Evolutionary conservation across 2,888 invertebrate genomes (phyloP), one percentile per base, ranked within the genome.

Genomic region (Platycnemis pennipes): DNA sequence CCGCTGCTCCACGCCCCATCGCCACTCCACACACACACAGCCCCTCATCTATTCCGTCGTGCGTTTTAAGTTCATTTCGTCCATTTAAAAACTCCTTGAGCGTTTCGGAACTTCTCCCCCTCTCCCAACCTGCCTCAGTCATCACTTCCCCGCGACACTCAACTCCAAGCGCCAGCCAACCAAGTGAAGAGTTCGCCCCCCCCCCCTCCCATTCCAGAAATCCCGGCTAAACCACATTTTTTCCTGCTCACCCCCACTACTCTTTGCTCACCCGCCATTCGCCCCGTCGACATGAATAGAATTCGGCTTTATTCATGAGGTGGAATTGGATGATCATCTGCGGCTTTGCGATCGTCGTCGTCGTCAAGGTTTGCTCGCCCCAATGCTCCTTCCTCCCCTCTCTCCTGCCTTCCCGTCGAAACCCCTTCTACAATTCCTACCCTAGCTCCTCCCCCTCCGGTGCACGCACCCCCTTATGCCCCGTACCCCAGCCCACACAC

Each of bases 271-370:
- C 37, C 37, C 77, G 11, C 63, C 5, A 5, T 0, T 11, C 31
- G 8, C 37, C 37, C 31, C 26, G 63, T 7, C 69, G 69, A 77
- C 37, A 37, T 37, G 77, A 77, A 77, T 77, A 77, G 77, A 77
- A 77, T 77, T 26, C 77, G 77, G 26, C 77, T 77, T 77, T 77
- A 77, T 77, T 77, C 77, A 77, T 77, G 77, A 77, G 77, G 31
- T 37, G 77, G 37, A 37, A 37, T 37, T 37, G 77, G 37, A 37
- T 37, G 77, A 77, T 77, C 31, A 77, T 77, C 77, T 77, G 77
- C 77, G 77, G 77, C 77, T 77, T 77, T 77, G 77, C 31, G 77
- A 77, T 77, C 31, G 77, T 13, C 69, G 69, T 13, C 49, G 49
- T 16, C 69, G 69, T 2, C 37, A 37, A 77, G 77, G 37, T 77